Conservation (phyloP, 2,797 vertebrate genomes). For the Pampus argenteus region DNA sequence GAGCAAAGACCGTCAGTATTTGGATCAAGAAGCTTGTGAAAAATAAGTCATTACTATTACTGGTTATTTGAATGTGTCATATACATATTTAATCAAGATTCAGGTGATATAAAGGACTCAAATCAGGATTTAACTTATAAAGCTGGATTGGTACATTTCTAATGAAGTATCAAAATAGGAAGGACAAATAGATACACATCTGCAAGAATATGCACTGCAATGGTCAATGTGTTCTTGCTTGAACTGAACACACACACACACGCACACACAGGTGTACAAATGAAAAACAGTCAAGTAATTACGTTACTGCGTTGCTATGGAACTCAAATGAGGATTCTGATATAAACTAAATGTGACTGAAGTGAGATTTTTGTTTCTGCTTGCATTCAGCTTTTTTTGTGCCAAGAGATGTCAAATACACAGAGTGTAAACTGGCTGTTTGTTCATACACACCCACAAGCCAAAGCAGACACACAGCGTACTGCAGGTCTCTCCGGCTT, state of each 20-base stretch:
- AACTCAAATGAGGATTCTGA: background rate
- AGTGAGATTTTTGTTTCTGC: background rate
- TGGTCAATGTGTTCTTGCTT: background rate
- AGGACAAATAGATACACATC: background rate
- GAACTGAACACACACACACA: too few species aligned
- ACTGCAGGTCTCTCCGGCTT: background rate
- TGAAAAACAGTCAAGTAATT: background rate
- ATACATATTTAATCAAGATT: too few species aligned
- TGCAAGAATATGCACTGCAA: background rate
- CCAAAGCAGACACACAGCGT: background rate
- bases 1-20: background rate
- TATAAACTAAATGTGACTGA: background rate
- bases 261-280: background rate
- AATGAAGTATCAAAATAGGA: background rate
- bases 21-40: too few species aligned
- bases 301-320: background rate
- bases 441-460: conserved; percentile 12
- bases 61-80: too few species aligned
- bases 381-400: background rate
- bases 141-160: too few species aligned
- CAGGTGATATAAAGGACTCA: too few species aligned
- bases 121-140: too few species aligned
- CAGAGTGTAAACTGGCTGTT: conserved; percentile 7
- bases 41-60: too few species aligned
- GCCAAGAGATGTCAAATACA: background rate